Base-by-base conservation (phyloP, 1,140 invertebrate species). In the Antheraea mylitta region DNA sequence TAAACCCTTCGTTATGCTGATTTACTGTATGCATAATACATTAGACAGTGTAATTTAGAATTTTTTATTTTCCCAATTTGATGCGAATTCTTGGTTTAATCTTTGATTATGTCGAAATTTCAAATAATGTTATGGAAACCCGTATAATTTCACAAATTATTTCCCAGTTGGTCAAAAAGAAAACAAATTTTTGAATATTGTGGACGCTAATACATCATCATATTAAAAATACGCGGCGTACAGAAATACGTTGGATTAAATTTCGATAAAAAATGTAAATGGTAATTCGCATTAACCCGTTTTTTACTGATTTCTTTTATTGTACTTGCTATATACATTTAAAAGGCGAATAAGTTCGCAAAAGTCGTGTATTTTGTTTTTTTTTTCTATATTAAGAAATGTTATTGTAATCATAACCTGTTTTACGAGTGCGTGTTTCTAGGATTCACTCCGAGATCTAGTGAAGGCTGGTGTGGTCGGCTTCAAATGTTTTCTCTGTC, bases 401-500 rank as follows among this genome's bases (percentile, higher is more conserved):
- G 7, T 53, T 53, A 6, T 53, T 16, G 11, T 6, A 30, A 30
- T 30, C 22, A 30, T 30, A 30, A 30, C 1, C 22, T 30, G 22
- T n/a, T 53, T 16, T 53, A 13, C 13, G 16, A 53, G 4, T 0
- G 2, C 11, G 45, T 53, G 16, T 48, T 67, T 68, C 3, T 76
- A 95, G 95, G 86, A 93, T 77, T 94, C 95, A 19, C 79, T 96
- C 38, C 80, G 83, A 60, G 86, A 93, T 37, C 86, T 96, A 71
- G 85, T 96, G 10, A 86, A 93, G 1, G 94, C 93, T 58, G 96
- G 96, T 18, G 95, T 96, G 0, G 93, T 95, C 8, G 96, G 96
- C 6, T 95, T 96, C 67, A 96, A 96, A 87, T 96, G 96, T 82
- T 96, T 96, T 68, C 85, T 96, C 6, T 94, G 94, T 75, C 93